phyloP scores from a whole-genome alignment of 2,797 vertebrate genomes.

The Cetoscarus ocellatus region DNA sequence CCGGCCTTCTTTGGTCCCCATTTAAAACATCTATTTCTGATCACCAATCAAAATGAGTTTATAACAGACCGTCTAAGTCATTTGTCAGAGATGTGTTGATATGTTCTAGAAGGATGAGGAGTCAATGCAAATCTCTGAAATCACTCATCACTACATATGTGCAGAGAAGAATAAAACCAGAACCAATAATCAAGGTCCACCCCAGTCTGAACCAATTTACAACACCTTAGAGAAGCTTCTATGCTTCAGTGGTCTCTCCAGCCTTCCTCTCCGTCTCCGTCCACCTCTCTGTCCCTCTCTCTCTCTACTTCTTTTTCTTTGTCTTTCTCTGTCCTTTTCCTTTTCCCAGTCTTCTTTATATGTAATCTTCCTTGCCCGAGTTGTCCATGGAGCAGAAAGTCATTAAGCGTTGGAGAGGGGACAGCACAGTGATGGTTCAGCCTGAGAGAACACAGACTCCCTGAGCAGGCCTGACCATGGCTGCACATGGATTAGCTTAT shows the following conservation, averaged over 20 bases:
- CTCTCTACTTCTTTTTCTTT: conserved; percentile 32
- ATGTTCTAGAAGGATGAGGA: too few relatives aligned
- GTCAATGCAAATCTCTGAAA: too few relatives aligned
- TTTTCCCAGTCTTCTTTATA: conserved; percentile 49
- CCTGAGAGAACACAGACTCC: conserved; percentile 77
- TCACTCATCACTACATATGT: too few relatives aligned
- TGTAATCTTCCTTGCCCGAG: conserved; percentile 72
- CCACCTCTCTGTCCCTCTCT: conserved; percentile 3
- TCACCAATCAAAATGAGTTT: too few relatives aligned
- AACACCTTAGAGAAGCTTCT: conserved; percentile 52
- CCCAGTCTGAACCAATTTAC: conserved; percentile 68
- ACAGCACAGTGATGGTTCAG: conserved; percentile 76
- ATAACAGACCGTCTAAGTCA: too few relatives aligned
- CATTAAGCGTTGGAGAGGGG: conserved; percentile 77
- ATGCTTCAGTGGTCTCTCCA: conserved; percentile 54
- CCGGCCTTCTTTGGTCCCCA: too few relatives aligned
- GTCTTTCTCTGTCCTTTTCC: conserved; percentile 39
- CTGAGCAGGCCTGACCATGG: conserved; percentile 54
- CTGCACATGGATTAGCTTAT: conserved; percentile 78
- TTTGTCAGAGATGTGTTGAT: too few relatives aligned
- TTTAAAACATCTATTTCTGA: too few relatives aligned
- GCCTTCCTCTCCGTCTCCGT: neutral
- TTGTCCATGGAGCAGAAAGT: conserved; percentile 79
- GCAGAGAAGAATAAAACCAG: conserved; percentile 36
- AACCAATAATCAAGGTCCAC: conserved; percentile 73